Conservation (phyloP, 1,140 invertebrate genomes). For the Pseudobourletiella spinata region DNA sequence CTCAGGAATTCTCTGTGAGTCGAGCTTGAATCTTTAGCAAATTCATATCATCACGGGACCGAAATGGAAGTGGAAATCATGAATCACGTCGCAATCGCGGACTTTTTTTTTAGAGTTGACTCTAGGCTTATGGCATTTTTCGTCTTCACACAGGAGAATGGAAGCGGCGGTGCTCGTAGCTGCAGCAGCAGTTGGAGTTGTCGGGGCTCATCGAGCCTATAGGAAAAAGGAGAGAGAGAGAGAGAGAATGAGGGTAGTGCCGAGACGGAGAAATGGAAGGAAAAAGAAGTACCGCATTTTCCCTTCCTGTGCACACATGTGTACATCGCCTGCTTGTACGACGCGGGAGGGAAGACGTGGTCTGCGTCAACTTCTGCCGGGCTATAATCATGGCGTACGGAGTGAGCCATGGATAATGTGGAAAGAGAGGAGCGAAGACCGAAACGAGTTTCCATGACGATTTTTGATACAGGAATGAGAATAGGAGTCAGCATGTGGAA, state of each 20-base stretch:
- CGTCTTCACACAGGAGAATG: background rate
- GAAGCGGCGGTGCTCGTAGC: no score
- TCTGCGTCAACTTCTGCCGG: no score
- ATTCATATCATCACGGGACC: conserved; percentile 29
- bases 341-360: no score
- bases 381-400: no score
- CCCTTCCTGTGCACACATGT: no score
- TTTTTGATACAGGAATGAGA: conserved; percentile 19
- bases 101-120: conserved; percentile 11
- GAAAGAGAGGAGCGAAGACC: background rate
- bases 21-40: background rate
- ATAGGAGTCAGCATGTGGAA: conserved; percentile 31
- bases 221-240: no score
- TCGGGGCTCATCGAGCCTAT: no score
- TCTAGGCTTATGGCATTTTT: background rate
- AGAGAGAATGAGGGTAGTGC: background rate
- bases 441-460: conserved; percentile 13
- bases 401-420: conserved; percentile 4
- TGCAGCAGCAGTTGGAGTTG: no score
- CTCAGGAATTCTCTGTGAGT: background rate
- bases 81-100: conserved; percentile 31
- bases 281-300: no score
- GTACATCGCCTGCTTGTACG: no score
- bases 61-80: conserved; percentile 30
- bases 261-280: background rate